phyloP scores from a whole-genome alignment of 1,140 invertebrate genomes.

The Sycophaga agraensis region DNA sequence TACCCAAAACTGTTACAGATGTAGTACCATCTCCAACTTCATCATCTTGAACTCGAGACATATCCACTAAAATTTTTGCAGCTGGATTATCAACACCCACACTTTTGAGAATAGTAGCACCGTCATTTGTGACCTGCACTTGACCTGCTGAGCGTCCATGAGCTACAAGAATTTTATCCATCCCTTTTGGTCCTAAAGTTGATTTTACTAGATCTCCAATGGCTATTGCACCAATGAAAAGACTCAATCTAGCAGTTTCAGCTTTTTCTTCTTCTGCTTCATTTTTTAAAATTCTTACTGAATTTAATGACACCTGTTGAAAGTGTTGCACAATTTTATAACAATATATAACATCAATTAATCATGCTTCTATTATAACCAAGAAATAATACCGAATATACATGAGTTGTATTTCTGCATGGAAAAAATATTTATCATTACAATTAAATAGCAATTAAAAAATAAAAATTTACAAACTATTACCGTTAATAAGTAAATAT shows the following conservation, averaged over 20 bases:
- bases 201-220: constrained; percentile 98
- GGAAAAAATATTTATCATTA: no score
- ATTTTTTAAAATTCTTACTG: constrained; percentile 89
- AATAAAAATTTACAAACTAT: not conserved
- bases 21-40: constrained; percentile 99
- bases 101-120: constrained; percentile 95
- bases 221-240: constrained; percentile 96
- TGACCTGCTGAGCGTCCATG: constrained; percentile 77
- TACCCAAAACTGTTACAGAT: constrained; percentile 92
- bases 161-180: constrained; percentile 98
- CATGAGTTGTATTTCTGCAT: not conserved
- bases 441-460: not conserved
- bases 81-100: constrained; percentile 99
- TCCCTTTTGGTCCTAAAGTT: constrained; percentile 98
- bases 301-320: constrained; percentile 87
- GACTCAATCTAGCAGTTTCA: constrained; percentile 92
- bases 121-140: constrained; percentile 98
- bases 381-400: not conserved
- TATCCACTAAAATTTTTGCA: constrained; percentile 97
- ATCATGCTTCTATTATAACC: constrained; percentile 15
- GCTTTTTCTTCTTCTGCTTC: constrained; percentile 98
- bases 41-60: constrained; percentile 98
- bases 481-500: no score
- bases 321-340: no score
- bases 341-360: no score